These are phyloP conservation scores for Zaprionus kolodkinae DNA, from an alignment of 1,140 invertebrate genomes.

Conservation along the genomic window DNA sequence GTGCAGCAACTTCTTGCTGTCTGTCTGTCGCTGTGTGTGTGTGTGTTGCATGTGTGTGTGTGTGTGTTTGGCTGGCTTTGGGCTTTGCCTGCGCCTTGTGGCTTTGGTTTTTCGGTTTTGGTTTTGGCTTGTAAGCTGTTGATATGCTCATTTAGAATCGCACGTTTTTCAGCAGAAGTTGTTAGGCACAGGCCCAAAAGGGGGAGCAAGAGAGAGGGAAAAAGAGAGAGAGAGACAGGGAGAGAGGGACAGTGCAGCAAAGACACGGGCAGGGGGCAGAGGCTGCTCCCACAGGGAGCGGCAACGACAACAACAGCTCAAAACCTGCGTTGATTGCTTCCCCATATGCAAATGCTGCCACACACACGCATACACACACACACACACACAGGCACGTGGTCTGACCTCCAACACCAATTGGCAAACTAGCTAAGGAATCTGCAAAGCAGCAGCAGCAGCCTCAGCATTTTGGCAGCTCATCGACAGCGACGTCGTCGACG, in stretches of 20 bases:
- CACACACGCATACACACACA: slow-evolving; percentile 31
- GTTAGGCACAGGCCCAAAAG: slow-evolving; percentile 55
- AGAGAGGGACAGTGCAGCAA: neutral
- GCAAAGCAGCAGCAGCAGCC: neutral
- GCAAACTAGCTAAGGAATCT: slow-evolving; percentile 22
- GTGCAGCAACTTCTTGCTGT: slow-evolving; percentile 36
- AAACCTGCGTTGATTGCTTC: slow-evolving; percentile 74
- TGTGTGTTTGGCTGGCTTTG: slow-evolving; percentile 29
- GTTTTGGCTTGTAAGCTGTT: slow-evolving; percentile 71
- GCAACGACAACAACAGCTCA: slow-evolving; percentile 33
- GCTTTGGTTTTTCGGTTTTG: slow-evolving; percentile 24
- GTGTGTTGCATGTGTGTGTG: slow-evolving; percentile 10
- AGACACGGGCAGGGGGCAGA: neutral
- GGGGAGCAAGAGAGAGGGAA: neutral
- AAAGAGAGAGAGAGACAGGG: neutral
- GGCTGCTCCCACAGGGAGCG: slow-evolving; percentile 24
- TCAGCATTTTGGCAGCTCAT: slow-evolving; percentile 6
- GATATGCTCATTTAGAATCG: slow-evolving; percentile 83
- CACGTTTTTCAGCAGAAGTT: slow-evolving; percentile 82
- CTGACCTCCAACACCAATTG: slow-evolving; percentile 64
- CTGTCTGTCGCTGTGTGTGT: slow-evolving; percentile 11
- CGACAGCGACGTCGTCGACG: slow-evolving; percentile 57
- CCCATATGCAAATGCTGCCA: slow-evolving; percentile 70
- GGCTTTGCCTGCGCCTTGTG: slow-evolving; percentile 13
- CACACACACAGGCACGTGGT: slow-evolving; percentile 38